Conservation (phyloP, 2,113 vertebrate species). For the Datnioides undecimradiatus region DNA sequence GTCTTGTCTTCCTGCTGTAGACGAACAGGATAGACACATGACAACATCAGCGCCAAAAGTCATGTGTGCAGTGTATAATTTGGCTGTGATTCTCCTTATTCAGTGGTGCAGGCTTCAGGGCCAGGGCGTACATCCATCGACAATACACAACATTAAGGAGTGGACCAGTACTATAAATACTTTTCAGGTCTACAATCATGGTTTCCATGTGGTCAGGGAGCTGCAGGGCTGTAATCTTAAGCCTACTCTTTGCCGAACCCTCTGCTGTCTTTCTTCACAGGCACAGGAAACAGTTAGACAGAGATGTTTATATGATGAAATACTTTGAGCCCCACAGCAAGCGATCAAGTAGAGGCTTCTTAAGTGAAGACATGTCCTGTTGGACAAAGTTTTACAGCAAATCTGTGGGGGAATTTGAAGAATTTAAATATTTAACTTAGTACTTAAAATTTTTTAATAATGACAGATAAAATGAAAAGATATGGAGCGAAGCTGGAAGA, state of each 20-base stretch:
- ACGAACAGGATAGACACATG: constrained; percentile 26
- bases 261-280: constrained; percentile 51
- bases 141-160: constrained; percentile 74
- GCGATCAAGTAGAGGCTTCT: neutral
- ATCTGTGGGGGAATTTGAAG: constrained; percentile 6
- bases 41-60: constrained; percentile 33
- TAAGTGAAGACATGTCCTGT: constrained; percentile 5
- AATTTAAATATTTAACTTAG: constrained; percentile 13
- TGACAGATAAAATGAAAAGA: neutral
- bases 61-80: constrained; percentile 63
- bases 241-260: constrained; percentile 42
- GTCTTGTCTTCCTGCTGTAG: neutral
- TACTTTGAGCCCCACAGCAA: constrained; percentile 30
- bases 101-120: constrained; percentile 53
- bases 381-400: constrained; percentile 8
- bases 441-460: neutral
- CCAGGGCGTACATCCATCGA: constrained; percentile 58
- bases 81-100: constrained; percentile 56
- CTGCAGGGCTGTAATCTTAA: constrained; percentile 75
- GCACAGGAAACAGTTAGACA: constrained; percentile 48
- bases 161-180: constrained; percentile 80
- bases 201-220: constrained; percentile 75
- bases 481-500: neutral
- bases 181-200: constrained; percentile 81
- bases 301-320: constrained; percentile 61